Evolutionary conservation across 2,113 vertebrate genomes (phyloP).

Genomic region (Gasterosteus nipponicus): DNA sequence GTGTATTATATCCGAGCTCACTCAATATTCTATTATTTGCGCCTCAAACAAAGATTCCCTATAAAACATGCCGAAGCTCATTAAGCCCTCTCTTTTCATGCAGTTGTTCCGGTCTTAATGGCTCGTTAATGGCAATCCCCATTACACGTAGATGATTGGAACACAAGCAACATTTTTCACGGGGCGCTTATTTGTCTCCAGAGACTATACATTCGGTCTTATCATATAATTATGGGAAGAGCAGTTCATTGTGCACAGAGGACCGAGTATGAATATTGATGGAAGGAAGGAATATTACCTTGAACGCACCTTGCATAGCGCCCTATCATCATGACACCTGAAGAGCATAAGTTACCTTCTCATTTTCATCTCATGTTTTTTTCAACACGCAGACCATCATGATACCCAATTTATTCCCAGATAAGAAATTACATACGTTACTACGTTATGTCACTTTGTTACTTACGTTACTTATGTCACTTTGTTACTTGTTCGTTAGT

Average conservation of each 20-base stretch:
- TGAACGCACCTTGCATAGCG: background rate
- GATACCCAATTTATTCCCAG: background rate
- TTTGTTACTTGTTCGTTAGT: too few relatives aligned
- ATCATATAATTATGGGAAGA: slow-evolving; percentile 8
- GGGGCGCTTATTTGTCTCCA: slow-evolving; percentile 9
- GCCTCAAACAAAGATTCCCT: background rate
- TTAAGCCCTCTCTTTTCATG: slow-evolving; percentile 25
- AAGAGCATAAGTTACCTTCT: too few relatives aligned
- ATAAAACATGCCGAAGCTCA: slow-evolving; percentile 16
- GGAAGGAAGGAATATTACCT: background rate
- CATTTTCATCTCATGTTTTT: background rate
- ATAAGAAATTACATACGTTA: background rate
- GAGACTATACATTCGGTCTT: background rate
- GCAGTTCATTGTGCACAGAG: slow-evolving; percentile 3
- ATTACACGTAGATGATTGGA: background rate
- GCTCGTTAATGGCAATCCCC: slow-evolving; percentile 15
- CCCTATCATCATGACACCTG: background rate
- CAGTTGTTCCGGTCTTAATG: slow-evolving; percentile 40
- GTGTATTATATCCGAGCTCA: slow-evolving; percentile 12
- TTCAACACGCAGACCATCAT: background rate
- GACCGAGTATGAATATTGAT: background rate
- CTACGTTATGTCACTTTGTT: too few relatives aligned
- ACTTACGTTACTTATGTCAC: too few relatives aligned
- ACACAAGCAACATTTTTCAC: slow-evolving; percentile 1
- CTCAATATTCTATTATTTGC: slow-evolving; percentile 3